Base-by-base conservation (phyloP, 2,113 vertebrate species). In the Acrocephalus arundinaceus region DNA sequence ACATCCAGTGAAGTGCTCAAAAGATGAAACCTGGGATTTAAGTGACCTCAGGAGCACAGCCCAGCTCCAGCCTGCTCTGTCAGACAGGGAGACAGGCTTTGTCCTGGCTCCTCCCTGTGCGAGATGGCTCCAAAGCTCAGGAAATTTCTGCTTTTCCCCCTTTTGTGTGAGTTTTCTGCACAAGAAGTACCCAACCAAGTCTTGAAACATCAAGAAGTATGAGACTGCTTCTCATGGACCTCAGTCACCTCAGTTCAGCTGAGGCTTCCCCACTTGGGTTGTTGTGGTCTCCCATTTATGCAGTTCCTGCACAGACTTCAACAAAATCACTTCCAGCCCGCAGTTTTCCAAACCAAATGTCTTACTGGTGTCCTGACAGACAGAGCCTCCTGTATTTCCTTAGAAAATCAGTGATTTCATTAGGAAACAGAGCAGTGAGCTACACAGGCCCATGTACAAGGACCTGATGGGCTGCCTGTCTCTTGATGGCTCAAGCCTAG, bases 181-280 rank as follows among this genome's bases (percentile, higher is more conserved):
- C 24, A 63, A 33, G 57, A 74, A 71, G 27, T 33, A 14, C 18
- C 25, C 15, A 18, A 67, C 4, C 30, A 75, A 39, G 14, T 19
- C 24, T 18, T 63, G 54, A 87, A 83, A 54, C 31, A 54, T 7
- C 43, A 43, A 30, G 30, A 52, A 52, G 13, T 43, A 35, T 6
- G 37, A 54, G 27, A 14, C 6, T 11, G 5, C 24, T 63, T 67
- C 62, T 63, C 28, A 21, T 4, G 39, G 63, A 68, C 15, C 28
- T 62, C 62, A n/a, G 35, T 3, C 37, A 78, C 46, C 37, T 39
- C 67, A 67, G 28, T 14, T 33, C n/a, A 76, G 52, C 24, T 52
- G 45, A 28, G 8, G 21, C 6, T 46, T 51, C 21, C 17, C 35
- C 27, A 23, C 31, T 28, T 0, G 0, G 30, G 52, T 43, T 4